Base-by-base conservation (phyloP, 2,113 vertebrate genomes). In the Thamnaconus septentrionalis region DNA sequence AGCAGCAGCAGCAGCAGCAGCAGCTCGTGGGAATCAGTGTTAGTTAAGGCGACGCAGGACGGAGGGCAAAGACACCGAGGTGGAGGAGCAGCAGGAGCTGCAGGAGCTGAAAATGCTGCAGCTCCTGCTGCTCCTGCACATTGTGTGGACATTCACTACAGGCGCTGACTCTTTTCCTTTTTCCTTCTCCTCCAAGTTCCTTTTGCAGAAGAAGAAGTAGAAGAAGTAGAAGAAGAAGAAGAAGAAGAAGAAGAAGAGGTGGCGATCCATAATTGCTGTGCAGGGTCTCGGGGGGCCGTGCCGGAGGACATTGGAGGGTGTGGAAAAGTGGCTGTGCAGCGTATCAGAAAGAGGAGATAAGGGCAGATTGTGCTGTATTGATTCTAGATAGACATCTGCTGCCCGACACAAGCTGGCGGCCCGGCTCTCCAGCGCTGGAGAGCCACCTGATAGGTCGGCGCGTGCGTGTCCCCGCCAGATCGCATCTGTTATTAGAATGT, bases 351-450 rank as follows among this genome's bases (percentile, higher is more conserved):
- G 47, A 40, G 18, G 42, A 85, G 86, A 91, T 88, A 83, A 87
- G 79, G 68, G 71, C 79, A 87, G 86, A 87, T 88, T 79, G 84
- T 81, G 71, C 56, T 47, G 80, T 88, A 90, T 89, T 70, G 87
- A 90, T 91, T 87, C 62, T 74, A 87, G 87, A 87, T 89, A 85
- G 76, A 53, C 70, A 88, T 87, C 87, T 88, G 61, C 77, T 82
- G 78, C 82, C 80, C 55, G 74, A 80, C 79, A 73, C 70, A 74
- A 76, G 75, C 78, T 69, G 80, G 18, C 81, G 49, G 57, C 57
- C 71, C 66, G 40, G 66, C 59, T 74, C 69, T 78, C 55, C 5
- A 66, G 66, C 64, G 41, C 66, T 9, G 49, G 49, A 75, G 67
- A 76, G 18, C 73, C 62, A 43, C 77, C 79, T 62, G 75, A 76